Evolutionary conservation across 2,113 vertebrate species (phyloP), one percentile per base, ranked within the genome.

Genomic region (Pelodiscus sinensis): DNA sequence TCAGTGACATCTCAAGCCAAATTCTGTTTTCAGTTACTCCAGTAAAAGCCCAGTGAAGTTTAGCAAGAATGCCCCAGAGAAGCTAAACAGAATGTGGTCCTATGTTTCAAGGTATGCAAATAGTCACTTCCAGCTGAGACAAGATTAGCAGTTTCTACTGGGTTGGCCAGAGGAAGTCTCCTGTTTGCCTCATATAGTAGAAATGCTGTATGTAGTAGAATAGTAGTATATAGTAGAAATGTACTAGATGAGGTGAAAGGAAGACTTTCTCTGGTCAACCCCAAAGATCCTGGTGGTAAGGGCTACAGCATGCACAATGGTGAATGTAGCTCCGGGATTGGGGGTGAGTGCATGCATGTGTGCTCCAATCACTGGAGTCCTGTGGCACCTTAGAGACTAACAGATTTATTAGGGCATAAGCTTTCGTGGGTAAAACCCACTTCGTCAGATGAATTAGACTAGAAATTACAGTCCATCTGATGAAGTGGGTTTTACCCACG

Each of bases 121-220:
- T 58, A 55, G 25, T 52, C 86, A 81, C 62, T 75, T 94, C 71
- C 25, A 90, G 65, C 77, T 58, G 82, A 92, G 90, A 91, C 71
- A 24, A 9, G 25, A 6, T 90, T 89, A 60, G 51, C 75, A 58
- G 14, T 19, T 90, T 68, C 92, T 90, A 85, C 79, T 90, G 56
- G 25, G 11, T 77, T 90, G 86, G 79, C 57, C 31, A 62, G 31
- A 38, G 55, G 58, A 84, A 75, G 55, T 79, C 6, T 88, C 22
- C n/a, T 84, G 85, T 22, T 29, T 79, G 78, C 27, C 29, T 79
- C 18, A 79, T 22, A 5, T 9, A 25, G 27, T 79, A n/a, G 52
- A 79, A 44, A 29, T 29, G 15, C 50, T 52, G 50, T 44, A 44
- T 44, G 44, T 44, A 44, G 44, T 44, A 44, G 44, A 44, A 44